These are phyloP conservation scores for Montipora capricornis DNA, from an alignment of 64 coral and sea anemone species.

Conservation along the genomic window DNA sequence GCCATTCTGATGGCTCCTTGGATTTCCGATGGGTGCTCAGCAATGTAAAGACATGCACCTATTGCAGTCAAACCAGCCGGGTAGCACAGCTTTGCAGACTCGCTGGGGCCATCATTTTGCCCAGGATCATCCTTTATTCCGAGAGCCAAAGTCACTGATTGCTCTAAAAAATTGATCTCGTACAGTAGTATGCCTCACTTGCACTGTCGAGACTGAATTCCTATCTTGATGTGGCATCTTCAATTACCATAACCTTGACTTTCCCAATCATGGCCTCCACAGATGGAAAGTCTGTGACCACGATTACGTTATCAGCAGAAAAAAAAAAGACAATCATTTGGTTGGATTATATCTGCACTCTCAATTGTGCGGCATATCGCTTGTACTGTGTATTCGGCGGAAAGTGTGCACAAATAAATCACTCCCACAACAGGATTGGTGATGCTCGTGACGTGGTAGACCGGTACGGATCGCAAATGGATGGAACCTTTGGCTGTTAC, in stretches of 20 bases:
- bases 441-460: too few relatives aligned
- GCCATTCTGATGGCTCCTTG: constrained; percentile 65
- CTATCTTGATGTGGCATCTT: constrained; percentile 49
- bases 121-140: too few relatives aligned
- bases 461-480: constrained; percentile 38
- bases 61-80: constrained; percentile 71
- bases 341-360: constrained; percentile 45
- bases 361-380: constrained; percentile 51
- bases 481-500: constrained; percentile 23
- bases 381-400: constrained; percentile 51
- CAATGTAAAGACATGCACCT: constrained; percentile 60
- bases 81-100: constrained; percentile 65
- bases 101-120: background rate
- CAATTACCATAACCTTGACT: constrained; percentile 60
- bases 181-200: background rate
- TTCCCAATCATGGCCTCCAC: constrained; percentile 60
- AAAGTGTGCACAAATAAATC: constrained; percentile 34
- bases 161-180: too few relatives aligned
- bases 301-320: constrained; percentile 65
- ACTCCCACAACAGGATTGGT: constrained; percentile 8
- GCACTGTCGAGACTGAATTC: constrained; percentile 45
- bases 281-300: constrained; percentile 67
- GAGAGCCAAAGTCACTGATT: too few relatives aligned
- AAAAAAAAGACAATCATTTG: constrained; percentile 56
- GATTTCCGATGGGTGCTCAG: constrained; percentile 44